Evolutionary conservation across 2,888 invertebrate genomes (phyloP).

Genomic region (Drosophila yooni): DNA sequence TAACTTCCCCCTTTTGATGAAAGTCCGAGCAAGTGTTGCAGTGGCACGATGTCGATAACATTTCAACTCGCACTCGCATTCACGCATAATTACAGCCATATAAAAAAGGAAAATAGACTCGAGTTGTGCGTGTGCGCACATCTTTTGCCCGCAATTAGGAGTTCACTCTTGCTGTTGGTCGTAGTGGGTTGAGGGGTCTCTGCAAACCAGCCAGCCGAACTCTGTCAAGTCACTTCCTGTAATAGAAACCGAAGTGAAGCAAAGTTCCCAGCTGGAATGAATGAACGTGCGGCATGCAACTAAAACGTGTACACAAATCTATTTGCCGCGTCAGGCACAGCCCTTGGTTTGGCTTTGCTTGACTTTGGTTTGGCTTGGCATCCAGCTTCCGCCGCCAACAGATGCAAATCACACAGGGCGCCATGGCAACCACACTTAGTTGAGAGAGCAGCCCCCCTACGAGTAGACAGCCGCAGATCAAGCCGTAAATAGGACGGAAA

Average conservation of each 20-base stretch:
- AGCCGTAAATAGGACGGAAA: constrained; percentile 75
- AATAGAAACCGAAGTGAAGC: constrained; percentile 64
- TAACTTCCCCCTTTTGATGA: constrained; percentile 2
- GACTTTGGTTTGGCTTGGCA: constrained; percentile 24
- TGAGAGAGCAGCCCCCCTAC: constrained; percentile 5
- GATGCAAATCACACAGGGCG: constrained; percentile 66
- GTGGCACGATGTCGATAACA: constrained; percentile 63
- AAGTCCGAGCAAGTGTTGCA: constrained; percentile 48
- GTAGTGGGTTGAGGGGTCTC: constrained; percentile 7
- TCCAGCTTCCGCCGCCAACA: constrained; percentile 46
- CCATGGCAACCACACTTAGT: constrained; percentile 53
- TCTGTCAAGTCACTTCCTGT: constrained; percentile 80
- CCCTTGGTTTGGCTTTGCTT: constrained; percentile 29
- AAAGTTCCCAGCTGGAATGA: background rate
- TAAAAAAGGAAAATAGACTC: background rate
- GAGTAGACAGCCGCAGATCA: constrained; percentile 34
- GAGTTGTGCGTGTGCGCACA: constrained; percentile 60
- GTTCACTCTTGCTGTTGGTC: constrained; percentile 11
- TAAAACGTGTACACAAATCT: constrained; percentile 56
- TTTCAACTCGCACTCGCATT: constrained; percentile 53
- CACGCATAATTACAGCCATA: constrained; percentile 67
- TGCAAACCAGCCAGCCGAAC: constrained; percentile 41
- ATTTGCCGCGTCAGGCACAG: constrained; percentile 39
- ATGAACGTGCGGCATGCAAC: constrained; percentile 53
- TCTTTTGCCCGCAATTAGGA: constrained; percentile 66